These are phyloP conservation scores for Epinephelus moara DNA, from an alignment of 2,113 vertebrate genomes.

Conservation along the genomic window DNA sequence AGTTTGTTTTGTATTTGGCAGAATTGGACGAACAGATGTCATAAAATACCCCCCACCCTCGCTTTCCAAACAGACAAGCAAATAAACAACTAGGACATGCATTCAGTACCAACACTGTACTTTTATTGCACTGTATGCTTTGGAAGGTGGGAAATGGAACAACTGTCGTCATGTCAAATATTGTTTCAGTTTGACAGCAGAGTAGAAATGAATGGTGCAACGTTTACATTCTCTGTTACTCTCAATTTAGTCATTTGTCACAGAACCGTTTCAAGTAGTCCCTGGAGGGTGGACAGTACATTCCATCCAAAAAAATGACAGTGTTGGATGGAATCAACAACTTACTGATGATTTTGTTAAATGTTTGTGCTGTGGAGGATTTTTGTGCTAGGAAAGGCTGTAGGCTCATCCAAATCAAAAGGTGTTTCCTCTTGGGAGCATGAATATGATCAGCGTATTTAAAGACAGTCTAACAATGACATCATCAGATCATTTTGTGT, in stretches of 20 bases:
- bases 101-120: not conserved
- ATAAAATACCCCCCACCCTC: not conserved
- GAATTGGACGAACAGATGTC: not conserved
- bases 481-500: not conserved
- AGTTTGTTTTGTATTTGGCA: not conserved
- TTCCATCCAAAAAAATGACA: not conserved
- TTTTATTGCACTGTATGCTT: slow-evolving; percentile 1
- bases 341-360: not conserved
- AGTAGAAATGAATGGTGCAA: not conserved
- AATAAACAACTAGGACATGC: not conserved
- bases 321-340: not conserved
- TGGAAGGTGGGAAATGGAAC: not conserved
- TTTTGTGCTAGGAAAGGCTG: not conserved
- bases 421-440: not conserved
- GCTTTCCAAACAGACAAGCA: not conserved
- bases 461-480: not conserved
- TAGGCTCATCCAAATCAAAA: not conserved
- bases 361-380: not conserved
- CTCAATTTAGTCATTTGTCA: not conserved
- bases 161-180: not conserved
- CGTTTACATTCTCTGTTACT: not conserved
- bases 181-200: not conserved
- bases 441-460: not conserved
- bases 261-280: not conserved
- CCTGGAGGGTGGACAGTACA: not conserved